These are phyloP conservation scores for Lucinisca nassula DNA, from an alignment of 2,888 invertebrate genomes.

Conservation along the genomic window DNA sequence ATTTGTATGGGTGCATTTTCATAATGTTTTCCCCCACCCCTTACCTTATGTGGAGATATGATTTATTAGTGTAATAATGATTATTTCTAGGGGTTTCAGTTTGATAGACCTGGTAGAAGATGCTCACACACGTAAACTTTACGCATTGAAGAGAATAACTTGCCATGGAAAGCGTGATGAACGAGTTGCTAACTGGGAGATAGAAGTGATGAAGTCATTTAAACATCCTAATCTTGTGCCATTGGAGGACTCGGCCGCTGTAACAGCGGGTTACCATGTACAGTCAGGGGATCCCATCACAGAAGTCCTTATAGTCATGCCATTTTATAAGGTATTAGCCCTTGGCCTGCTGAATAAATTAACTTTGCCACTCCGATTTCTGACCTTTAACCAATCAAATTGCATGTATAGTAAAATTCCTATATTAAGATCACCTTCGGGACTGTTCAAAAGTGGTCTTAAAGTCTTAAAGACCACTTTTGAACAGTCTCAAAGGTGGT, in stretches of 20 bases:
- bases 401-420: too few relatives aligned
- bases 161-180: constrained; percentile 94
- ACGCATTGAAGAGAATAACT: constrained; percentile 94
- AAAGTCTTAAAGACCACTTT: too few relatives aligned
- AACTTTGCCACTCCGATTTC: too few relatives aligned
- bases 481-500: too few relatives aligned
- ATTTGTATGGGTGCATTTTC: too few relatives aligned
- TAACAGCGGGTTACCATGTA: constrained; percentile 85
- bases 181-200: constrained; percentile 91
- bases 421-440: too few relatives aligned
- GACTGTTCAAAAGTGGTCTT: too few relatives aligned
- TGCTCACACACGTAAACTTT: constrained; percentile 90
- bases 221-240: constrained; percentile 93
- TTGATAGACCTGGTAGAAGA: constrained; percentile 94
- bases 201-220: constrained; percentile 92
- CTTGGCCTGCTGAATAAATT: too few relatives aligned
- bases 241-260: constrained; percentile 91
- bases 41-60: too few relatives aligned
- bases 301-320: constrained; percentile 92
- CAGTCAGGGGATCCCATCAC: constrained; percentile 89
- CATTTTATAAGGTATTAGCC: constrained; percentile 92
- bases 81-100: constrained; percentile 92
- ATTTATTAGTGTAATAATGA: too few relatives aligned
- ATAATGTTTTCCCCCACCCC: too few relatives aligned
- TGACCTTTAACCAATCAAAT: too few relatives aligned